phyloP scores from a whole-genome alignment of 2,113 vertebrate genomes.

The Crotophaga sulcirostris region DNA sequence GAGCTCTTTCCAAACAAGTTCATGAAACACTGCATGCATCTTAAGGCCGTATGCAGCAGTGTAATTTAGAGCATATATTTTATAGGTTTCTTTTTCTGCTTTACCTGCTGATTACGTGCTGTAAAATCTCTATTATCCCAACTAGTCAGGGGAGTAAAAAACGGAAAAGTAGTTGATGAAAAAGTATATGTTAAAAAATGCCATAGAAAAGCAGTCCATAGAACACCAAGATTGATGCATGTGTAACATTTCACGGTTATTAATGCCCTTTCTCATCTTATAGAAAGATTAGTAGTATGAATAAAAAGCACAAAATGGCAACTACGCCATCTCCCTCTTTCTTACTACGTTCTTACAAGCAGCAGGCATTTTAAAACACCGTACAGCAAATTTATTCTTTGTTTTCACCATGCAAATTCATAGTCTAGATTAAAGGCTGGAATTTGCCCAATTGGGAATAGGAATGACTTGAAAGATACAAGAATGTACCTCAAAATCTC shows the following conservation, averaged over 20 bases:
- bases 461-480: background rate
- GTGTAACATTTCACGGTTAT: background rate
- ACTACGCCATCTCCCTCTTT: background rate
- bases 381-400: background rate
- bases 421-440: background rate
- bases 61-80: slow-evolving; percentile 12
- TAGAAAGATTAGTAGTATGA: background rate
- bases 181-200: background rate
- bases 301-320: background rate
- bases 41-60: slow-evolving; percentile 2
- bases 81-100: slow-evolving; percentile 24
- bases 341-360: background rate
- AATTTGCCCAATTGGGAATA: background rate
- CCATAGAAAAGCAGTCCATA: background rate
- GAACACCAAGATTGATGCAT: background rate
- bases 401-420: background rate
- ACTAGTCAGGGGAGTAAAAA: slow-evolving; percentile 12
- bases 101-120: background rate
- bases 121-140: slow-evolving; percentile 49
- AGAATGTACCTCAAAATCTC: background rate
- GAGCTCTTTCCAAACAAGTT: background rate
- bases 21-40: background rate
- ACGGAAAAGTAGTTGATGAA: background rate
- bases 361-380: background rate
- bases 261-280: background rate